Conservation (phyloP, 2,113 vertebrate genomes). For the Oncorhynchus mykiss region DNA sequence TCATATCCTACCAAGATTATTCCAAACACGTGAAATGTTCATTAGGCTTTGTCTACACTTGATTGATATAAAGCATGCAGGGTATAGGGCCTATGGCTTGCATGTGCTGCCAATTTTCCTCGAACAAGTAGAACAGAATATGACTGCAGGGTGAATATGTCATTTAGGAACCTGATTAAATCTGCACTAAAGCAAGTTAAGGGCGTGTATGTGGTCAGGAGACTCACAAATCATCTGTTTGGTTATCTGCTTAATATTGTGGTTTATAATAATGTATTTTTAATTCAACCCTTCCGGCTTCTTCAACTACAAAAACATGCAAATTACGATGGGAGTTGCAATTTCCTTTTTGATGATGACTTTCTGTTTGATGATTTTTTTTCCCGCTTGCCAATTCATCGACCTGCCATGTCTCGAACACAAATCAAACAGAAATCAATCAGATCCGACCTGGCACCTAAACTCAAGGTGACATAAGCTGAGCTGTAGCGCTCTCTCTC, state of each 20-base stretch:
- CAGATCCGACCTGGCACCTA: slow-evolving; percentile 25
- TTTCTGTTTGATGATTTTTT: slow-evolving; percentile 25
- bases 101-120: slow-evolving; percentile 23
- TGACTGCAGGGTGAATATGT: slow-evolving; percentile 45
- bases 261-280: slow-evolving; percentile 54
- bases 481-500: neutral
- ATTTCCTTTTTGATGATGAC: slow-evolving; percentile 58
- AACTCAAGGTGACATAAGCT: slow-evolving; percentile 20
- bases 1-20: slow-evolving; percentile 18
- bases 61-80: slow-evolving; percentile 36
- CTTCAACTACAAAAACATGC: slow-evolving; percentile 55
- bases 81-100: slow-evolving; percentile 4
- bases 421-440: slow-evolving; percentile 61
- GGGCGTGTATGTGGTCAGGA: slow-evolving; percentile 39
- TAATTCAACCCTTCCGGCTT: slow-evolving; percentile 58
- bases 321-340: slow-evolving; percentile 53
- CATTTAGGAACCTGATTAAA: slow-evolving; percentile 59
- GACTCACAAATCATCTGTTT: slow-evolving; percentile 43
- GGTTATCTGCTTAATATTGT: slow-evolving; percentile 20
- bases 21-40: slow-evolving; percentile 12
- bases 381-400: slow-evolving; percentile 33
- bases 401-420: slow-evolving; percentile 36
- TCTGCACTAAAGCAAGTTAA: slow-evolving; percentile 54
- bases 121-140: slow-evolving; percentile 31
- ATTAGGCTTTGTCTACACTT: slow-evolving; percentile 19